Evolutionary conservation across 2,888 invertebrate genomes (phyloP).

Genomic region (Acanthosoma haemorrhoidale): DNA sequence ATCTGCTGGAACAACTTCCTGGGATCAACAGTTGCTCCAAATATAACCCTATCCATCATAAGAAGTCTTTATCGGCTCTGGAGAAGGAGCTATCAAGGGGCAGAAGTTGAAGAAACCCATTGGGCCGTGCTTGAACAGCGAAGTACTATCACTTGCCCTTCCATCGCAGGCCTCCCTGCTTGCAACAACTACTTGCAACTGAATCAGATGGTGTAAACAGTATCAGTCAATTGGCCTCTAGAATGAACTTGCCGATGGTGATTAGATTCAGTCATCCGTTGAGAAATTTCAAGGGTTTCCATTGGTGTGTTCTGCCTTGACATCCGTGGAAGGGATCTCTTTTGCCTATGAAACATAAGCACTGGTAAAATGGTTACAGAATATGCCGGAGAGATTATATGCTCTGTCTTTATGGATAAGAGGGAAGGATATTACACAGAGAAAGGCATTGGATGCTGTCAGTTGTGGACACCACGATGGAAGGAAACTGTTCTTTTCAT

Average conservation of each 20-base stretch:
- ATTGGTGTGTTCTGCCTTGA: slow-evolving; percentile 91
- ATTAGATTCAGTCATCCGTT: slow-evolving; percentile 90
- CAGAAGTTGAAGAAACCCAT: slow-evolving; percentile 58
- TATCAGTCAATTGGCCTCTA: slow-evolving; percentile 58
- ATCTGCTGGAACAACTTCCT: slow-evolving; percentile 84
- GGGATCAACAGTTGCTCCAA: slow-evolving; percentile 67
- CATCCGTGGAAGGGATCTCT: slow-evolving; percentile 90
- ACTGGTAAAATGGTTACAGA: slow-evolving; percentile 76
- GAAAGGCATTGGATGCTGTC: slow-evolving; percentile 93
- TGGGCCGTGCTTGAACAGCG: slow-evolving; percentile 77
- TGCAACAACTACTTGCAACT: slow-evolving; percentile 53
- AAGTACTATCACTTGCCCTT: slow-evolving; percentile 60
- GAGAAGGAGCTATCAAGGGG: slow-evolving; percentile 40
- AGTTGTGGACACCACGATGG: slow-evolving; percentile 97
- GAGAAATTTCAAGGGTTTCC: slow-evolving; percentile 80
- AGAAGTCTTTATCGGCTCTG: slow-evolving; percentile 47
- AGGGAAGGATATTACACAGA: slow-evolving; percentile 88
- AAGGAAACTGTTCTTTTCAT: slow-evolving; percentile 97
- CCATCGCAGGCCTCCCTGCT: slow-evolving; percentile 77
- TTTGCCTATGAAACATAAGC: slow-evolving; percentile 89
- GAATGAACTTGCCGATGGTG: slow-evolving; percentile 84
- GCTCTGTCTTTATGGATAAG: slow-evolving; percentile 86
- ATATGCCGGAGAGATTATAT: slow-evolving; percentile 81
- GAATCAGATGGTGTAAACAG: slow-evolving; percentile 62
- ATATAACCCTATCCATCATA: slow-evolving; percentile 63